Conservation (phyloP, 2,797 vertebrate species). For the Poeciliopsis presidionis region DNA sequence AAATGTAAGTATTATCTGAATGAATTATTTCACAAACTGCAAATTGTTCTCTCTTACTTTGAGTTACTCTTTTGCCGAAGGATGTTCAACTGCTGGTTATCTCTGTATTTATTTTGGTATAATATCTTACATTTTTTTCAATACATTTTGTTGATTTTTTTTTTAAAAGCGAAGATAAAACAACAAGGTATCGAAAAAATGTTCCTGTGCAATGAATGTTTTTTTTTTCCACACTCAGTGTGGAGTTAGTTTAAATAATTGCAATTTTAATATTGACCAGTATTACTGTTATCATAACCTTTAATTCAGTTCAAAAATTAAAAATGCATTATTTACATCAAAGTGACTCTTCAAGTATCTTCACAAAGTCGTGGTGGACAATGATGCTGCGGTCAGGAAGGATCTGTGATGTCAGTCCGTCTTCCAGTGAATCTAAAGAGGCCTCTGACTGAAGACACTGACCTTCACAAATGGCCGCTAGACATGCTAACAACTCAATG, state of each 20-base stretch:
- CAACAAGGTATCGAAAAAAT: background rate
- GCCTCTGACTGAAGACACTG: background rate
- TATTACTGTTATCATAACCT: background rate
- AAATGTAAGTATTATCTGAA: background rate
- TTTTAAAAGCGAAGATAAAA: background rate
- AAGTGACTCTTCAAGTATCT: background rate
- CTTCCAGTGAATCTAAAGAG: background rate
- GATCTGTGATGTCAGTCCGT: background rate
- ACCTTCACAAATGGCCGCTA: background rate
- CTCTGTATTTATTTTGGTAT: background rate
- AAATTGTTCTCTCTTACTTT: background rate
- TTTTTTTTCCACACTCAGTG: background rate
- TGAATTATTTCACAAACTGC: background rate
- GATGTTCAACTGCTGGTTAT: background rate
- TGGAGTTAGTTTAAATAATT: background rate
- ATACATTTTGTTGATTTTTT: background rate
- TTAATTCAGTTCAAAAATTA: no score
- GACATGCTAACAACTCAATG: background rate
- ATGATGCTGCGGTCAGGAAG: background rate
- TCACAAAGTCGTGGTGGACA: background rate
- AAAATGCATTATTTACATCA: no score
- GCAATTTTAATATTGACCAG: background rate
- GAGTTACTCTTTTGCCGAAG: background rate
- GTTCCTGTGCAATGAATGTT: background rate
- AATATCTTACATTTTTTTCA: background rate